phyloP scores from a whole-genome alignment of 2,888 invertebrate genomes.

The Drosophila peninsularis region DNA sequence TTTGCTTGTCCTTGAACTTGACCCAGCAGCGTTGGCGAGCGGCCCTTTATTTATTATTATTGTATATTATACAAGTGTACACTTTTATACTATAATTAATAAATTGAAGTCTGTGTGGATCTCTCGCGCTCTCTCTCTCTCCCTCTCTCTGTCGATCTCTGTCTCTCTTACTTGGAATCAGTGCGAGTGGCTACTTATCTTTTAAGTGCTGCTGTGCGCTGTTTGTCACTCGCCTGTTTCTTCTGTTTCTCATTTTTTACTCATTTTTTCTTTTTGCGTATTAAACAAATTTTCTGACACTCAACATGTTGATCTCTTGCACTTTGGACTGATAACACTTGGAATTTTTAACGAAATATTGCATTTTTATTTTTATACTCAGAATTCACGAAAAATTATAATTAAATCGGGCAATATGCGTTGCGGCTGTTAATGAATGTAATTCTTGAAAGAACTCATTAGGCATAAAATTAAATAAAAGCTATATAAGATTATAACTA shows the following conservation, averaged over 20 bases:
- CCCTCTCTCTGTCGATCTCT: conserved; percentile 18
- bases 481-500: not conserved
- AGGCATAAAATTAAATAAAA: not conserved
- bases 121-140: conserved; percentile 16
- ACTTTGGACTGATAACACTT: conserved; percentile 55
- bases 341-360: conserved; percentile 11
- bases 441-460: not conserved
- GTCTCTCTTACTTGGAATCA: conserved; percentile 2
- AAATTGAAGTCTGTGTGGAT: conserved; percentile 51
- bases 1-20: conserved; percentile 79
- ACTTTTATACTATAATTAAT: conserved; percentile 65
- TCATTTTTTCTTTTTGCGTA: conserved; percentile 50
- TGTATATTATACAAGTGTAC: conserved; percentile 58
- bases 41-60: conserved; percentile 71
- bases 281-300: conserved; percentile 61
- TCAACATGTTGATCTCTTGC: conserved; percentile 48
- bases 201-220: conserved; percentile 29
- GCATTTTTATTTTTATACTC: conserved; percentile 1
- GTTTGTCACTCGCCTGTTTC: conserved; percentile 30
- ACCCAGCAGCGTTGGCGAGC: conserved; percentile 69
- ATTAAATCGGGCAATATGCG: not conserved
- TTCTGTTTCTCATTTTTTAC: conserved; percentile 13
- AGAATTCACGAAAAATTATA: not conserved
- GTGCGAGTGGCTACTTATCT: conserved; percentile 23
- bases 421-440: not conserved